Evolutionary conservation across 1,140 invertebrate genomes (phyloP).

Genomic region (Musca domestica): DNA sequence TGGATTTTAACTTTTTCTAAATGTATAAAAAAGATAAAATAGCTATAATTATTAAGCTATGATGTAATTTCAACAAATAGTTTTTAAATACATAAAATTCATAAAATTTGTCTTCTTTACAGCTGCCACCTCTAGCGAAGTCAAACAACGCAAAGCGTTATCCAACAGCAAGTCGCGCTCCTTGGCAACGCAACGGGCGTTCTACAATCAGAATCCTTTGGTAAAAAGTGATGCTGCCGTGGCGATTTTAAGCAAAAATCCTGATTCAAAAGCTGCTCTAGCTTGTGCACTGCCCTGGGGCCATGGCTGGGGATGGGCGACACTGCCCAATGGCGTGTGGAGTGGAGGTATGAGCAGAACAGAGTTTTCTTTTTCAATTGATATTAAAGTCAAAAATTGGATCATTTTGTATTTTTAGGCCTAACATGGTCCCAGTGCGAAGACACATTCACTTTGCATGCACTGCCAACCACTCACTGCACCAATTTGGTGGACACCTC

Average conservation of each 20-base stretch:
- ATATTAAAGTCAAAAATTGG: neutral
- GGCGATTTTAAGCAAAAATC: slow-evolving; percentile 51
- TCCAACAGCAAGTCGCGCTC: slow-evolving; percentile 31
- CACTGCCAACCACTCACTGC: slow-evolving; percentile 62
- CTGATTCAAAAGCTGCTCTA: slow-evolving; percentile 49
- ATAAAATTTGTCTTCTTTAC: neutral
- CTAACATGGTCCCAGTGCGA: slow-evolving; percentile 63
- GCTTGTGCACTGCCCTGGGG: slow-evolving; percentile 53
- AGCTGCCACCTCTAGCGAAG: slow-evolving; percentile 60
- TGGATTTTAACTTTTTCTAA: too few species aligned
- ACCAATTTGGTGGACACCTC: slow-evolving; percentile 59
- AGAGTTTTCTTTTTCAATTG: too few species aligned
- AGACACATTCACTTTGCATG: slow-evolving; percentile 62
- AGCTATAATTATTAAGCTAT: too few species aligned
- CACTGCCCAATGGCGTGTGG: slow-evolving; percentile 62
- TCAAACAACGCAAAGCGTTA: slow-evolving; percentile 47
- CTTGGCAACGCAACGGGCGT: slow-evolving; percentile 35
- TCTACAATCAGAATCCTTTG: slow-evolving; percentile 46
- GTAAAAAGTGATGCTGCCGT: slow-evolving; percentile 51
- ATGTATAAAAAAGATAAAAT: too few species aligned
- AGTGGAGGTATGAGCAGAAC: slow-evolving; percentile 56
- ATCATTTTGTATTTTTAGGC: slow-evolving; percentile 46
- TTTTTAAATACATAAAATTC: neutral
- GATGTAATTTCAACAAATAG: too few species aligned
- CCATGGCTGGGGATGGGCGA: slow-evolving; percentile 64